A percentile compares a stretch with the other conserved stretches of the same genome.
Conservation (phyloP, 92 coral and sea anemone species). For the Isaurus tuberculatus region DNA sequence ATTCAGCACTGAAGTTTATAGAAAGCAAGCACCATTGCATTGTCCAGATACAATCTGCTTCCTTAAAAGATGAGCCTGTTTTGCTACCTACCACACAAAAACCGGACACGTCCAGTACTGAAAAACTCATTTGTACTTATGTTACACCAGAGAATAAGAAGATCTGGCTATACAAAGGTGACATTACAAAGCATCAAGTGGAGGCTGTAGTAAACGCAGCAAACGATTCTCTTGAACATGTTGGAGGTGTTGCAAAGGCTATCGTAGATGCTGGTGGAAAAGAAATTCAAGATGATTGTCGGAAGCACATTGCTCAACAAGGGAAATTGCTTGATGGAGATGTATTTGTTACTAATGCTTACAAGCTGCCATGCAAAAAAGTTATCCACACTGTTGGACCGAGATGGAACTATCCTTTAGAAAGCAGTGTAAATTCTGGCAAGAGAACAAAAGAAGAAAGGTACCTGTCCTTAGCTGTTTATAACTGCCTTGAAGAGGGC, state of each 20-base stretch:
- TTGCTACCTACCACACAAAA: neutral
- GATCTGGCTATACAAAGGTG: slow-evolving; percentile 53
- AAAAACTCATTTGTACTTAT: slow-evolving; percentile 39
- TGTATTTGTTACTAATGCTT: slow-evolving; percentile 63
- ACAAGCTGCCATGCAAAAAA: slow-evolving; percentile 62
- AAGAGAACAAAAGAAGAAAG: slow-evolving; percentile 20
- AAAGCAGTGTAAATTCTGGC: neutral
- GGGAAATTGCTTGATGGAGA: slow-evolving; percentile 61
- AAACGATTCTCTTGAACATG: slow-evolving; percentile 60
- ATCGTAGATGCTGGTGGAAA: slow-evolving; percentile 71
- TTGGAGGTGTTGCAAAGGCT: slow-evolving; percentile 77
- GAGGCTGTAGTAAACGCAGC: slow-evolving; percentile 89
- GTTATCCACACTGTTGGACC: slow-evolving; percentile 17
- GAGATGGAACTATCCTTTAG: neutral
- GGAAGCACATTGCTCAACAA: slow-evolving; percentile 24
- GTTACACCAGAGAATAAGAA: slow-evolving; percentile 35
- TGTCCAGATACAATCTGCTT: slow-evolving; percentile 34
- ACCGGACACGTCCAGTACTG: neutral
- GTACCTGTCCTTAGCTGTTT: slow-evolving; percentile 26
- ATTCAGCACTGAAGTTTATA: slow-evolving; percentile 25
- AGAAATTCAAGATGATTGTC: slow-evolving; percentile 70
- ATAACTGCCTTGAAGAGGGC: slow-evolving; percentile 34
- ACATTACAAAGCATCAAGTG: slow-evolving; percentile 66
- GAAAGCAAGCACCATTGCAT: slow-evolving; percentile 55
- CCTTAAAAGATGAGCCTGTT: neutral